These are phyloP conservation scores for Cynodonichthys magdalenae DNA, from an alignment of 2,797 vertebrate species.

Conservation along the genomic window DNA sequence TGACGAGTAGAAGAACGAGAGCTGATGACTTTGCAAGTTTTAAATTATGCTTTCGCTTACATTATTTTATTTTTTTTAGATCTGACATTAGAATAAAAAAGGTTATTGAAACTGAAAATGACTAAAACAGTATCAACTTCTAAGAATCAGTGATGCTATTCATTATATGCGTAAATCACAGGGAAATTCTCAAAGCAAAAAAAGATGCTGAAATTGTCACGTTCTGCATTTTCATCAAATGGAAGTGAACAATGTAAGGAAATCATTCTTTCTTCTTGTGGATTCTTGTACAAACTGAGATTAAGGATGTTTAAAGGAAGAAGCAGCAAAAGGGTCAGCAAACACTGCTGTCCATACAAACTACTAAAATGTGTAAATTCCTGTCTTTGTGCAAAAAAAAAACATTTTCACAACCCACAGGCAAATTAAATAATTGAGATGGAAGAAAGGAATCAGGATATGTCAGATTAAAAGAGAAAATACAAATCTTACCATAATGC, in stretches of 20 bases:
- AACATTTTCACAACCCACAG: not conserved
- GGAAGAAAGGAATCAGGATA: slow-evolving; percentile 17
- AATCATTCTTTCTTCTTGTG: slow-evolving; percentile 34
- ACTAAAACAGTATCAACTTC: slow-evolving; percentile 6
- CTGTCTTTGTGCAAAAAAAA: slow-evolving; percentile 32
- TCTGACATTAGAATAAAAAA: not conserved
- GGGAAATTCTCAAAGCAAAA: not conserved
- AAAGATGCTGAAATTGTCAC: slow-evolving; percentile 34
- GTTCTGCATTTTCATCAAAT: slow-evolving; percentile 22
- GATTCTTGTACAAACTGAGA: slow-evolving; percentile 33
- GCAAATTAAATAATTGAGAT: slow-evolving; percentile 20
- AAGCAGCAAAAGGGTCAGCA: slow-evolving; percentile 37
- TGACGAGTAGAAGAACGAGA: no score
- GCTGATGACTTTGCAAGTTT: no score
- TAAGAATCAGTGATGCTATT: not conserved
- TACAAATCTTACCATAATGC: slow-evolving; percentile 90
- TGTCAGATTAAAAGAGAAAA: slow-evolving; percentile 22
- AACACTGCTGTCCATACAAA: slow-evolving; percentile 33
- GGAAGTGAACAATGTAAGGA: slow-evolving; percentile 66
- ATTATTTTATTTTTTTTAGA: not conserved
- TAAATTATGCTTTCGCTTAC: not conserved
- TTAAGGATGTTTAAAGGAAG: slow-evolving; percentile 23
- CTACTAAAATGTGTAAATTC: slow-evolving; percentile 26
- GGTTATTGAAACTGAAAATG: slow-evolving; percentile 2
- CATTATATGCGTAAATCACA: not conserved